These are phyloP conservation scores for Prorops nasuta DNA, from an alignment of 1,140 invertebrate genomes.

Conservation along the genomic window DNA sequence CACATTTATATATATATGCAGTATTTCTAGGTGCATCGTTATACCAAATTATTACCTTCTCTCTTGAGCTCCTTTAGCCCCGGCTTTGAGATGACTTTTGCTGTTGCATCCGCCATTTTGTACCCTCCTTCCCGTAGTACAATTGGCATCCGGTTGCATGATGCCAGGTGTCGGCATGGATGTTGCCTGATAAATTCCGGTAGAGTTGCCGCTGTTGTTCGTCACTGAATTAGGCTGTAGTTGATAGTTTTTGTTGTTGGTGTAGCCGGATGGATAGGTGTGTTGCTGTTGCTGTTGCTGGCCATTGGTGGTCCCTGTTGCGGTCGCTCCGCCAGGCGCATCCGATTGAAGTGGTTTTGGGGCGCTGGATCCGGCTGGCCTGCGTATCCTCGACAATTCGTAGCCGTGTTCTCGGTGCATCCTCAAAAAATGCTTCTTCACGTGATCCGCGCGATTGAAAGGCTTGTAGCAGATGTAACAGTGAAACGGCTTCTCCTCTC, in stretches of 20 bases:
- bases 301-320: constrained; percentile 1
- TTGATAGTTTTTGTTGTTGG: constrained; percentile 43
- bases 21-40: background rate
- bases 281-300: constrained; percentile 16
- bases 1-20: too few relatives aligned
- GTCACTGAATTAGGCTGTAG: constrained; percentile 31
- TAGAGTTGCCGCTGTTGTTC: background rate
- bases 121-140: constrained; percentile 29
- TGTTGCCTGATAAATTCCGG: constrained; percentile 31
- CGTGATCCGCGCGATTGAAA: constrained; percentile 92
- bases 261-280: constrained; percentile 34
- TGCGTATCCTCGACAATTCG: constrained; percentile 78
- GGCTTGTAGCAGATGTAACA: constrained; percentile 89
- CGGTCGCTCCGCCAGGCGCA: background rate
- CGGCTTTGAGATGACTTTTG: constrained; percentile 48
- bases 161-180: constrained; percentile 35
- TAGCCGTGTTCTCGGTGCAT: constrained; percentile 87
- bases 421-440: constrained; percentile 89
- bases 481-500: constrained; percentile 89
- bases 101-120: constrained; percentile 48
- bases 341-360: constrained; percentile 32
- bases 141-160: constrained; percentile 33
- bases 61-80: constrained; percentile 47
- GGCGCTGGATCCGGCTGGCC: constrained; percentile 35
- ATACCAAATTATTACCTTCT: constrained; percentile 41